A percentile compares a stretch with the other conserved stretches of the same genome.
Evolutionary conservation across 2,113 vertebrate genomes (phyloP).

Genomic region (Hyaena hyaena): DNA sequence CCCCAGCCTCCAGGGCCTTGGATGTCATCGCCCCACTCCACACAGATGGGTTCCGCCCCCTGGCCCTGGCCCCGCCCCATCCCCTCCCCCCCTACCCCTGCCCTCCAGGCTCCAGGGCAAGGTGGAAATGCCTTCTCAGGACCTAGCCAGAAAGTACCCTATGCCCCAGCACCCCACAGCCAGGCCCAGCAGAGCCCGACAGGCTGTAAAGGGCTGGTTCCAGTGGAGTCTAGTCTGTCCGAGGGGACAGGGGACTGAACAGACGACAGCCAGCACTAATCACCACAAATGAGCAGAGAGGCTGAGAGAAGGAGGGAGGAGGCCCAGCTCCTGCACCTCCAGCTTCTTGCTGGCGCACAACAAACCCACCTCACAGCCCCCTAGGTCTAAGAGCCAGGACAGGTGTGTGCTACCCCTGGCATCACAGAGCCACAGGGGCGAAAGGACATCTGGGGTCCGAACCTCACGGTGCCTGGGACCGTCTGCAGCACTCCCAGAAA

Average conservation of each 20-base stretch:
- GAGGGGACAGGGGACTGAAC: neutral
- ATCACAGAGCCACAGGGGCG: neutral
- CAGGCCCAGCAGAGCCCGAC: neutral
- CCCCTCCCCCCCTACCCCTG: too few relatives aligned
- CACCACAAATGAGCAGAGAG: neutral
- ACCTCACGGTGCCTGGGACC: neutral
- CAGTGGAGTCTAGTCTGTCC: neutral
- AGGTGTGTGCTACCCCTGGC: neutral
- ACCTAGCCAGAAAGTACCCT: neutral
- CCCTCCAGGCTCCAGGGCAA: neutral
- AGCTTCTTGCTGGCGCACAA: neutral
- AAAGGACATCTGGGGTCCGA: neutral
- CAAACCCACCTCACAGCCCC: neutral
- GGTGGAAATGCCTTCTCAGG: neutral
- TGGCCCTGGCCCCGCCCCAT: too few relatives aligned
- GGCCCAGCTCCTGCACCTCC: neutral
- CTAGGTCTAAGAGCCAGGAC: neutral
- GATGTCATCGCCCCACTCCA: too few relatives aligned
- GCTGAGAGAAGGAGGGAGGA: neutral
- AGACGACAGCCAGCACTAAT: neutral
- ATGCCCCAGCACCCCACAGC: accelerated
- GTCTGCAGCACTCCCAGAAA: neutral
- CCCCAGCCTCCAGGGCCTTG: neutral
- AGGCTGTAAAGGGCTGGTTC: neutral
- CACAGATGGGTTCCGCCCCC: neutral